A percentile compares a stretch with the other conserved stretches of the same genome.
Conservation (phyloP, 2,888 invertebrate species). For the Glaucopsyche alexis region DNA sequence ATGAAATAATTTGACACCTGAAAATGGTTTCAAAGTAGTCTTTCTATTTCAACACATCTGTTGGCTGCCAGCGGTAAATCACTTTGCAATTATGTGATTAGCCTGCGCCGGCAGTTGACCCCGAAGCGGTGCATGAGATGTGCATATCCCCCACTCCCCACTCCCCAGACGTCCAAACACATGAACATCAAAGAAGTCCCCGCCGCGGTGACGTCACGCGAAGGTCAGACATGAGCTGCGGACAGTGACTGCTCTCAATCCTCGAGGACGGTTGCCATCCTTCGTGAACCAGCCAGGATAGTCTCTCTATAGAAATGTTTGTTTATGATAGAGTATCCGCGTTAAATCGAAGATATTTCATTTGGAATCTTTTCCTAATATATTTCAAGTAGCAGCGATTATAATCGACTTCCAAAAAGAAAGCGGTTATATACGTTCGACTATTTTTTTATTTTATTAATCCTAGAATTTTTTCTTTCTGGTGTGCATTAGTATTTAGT, state of each 20-base stretch:
- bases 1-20: no score
- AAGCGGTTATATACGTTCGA: no score
- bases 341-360: no score
- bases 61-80: neutral
- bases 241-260: neutral
- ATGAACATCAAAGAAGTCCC: slow-evolving; percentile 15
- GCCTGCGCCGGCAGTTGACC: neutral
- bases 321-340: no score
- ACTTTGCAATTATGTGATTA: slow-evolving; percentile 2
- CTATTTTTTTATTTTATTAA: no score
- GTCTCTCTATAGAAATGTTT: no score
- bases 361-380: no score
- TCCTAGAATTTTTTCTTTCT: no score
- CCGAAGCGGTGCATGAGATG: neutral
- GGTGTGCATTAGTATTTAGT: no score
- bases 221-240: slow-evolving; percentile 11
- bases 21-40: no score
- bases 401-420: no score
- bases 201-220: slow-evolving; percentile 2
- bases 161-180: neutral
- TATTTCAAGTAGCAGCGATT: no score
- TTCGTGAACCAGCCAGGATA: neutral
- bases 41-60: neutral
- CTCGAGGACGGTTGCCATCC: neutral
- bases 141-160: neutral